A percentile compares a stretch with the other conserved stretches of the same genome.
Evolutionary conservation across 2,113 vertebrate species (phyloP).

Genomic region (Rhagologus leucostigma): DNA sequence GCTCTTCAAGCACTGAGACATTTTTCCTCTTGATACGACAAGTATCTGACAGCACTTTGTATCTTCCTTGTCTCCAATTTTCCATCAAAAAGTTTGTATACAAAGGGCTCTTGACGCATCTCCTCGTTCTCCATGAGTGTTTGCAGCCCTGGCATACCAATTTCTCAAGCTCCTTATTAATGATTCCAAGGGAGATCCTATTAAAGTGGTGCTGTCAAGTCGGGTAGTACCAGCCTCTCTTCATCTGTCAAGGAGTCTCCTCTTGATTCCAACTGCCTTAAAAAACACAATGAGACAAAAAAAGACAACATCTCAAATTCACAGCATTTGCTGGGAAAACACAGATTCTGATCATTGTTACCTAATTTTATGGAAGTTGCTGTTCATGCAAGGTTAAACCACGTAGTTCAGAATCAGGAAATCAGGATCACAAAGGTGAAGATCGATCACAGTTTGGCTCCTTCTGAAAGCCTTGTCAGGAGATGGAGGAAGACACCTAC

Average conservation of each 20-base stretch:
- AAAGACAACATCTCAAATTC: background rate
- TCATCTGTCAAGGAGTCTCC: background rate
- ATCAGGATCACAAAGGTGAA: background rate
- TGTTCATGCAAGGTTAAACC: background rate
- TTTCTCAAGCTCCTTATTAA: background rate
- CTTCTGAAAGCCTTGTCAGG: background rate
- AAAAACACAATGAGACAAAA: background rate
- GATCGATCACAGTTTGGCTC: background rate
- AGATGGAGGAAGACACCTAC: background rate
- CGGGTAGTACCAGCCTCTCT: background rate
- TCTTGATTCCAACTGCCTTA: background rate
- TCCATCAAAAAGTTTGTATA: background rate
- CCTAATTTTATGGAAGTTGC: background rate
- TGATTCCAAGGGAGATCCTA: background rate
- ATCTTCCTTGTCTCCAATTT: background rate
- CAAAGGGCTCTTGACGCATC: background rate
- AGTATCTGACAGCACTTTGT: background rate
- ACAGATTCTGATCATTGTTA: background rate
- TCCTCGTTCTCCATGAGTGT: background rate
- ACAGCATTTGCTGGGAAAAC: background rate
- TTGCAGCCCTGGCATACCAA: background rate
- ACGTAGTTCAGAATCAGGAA: background rate
- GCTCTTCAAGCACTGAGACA: fast-evolving
- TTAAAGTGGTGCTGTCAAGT: slow-evolving; percentile 21
- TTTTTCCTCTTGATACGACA: fast-evolving